These are phyloP conservation scores for Sapajus apella DNA, from an alignment of 2,113 vertebrate genomes.

Conservation along the genomic window DNA sequence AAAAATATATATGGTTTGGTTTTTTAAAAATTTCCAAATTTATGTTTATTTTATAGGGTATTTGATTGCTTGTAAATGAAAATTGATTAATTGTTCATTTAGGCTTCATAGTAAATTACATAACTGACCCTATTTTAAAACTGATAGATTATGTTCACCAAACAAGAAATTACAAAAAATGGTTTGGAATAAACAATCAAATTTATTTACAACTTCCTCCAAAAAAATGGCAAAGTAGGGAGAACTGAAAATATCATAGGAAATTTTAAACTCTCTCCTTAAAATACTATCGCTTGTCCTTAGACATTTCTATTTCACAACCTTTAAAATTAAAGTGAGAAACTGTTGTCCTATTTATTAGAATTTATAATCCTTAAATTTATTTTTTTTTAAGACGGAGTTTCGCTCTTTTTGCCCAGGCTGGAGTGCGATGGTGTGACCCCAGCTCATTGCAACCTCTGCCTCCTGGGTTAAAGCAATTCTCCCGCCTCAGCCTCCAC, in stretches of 20 bases:
- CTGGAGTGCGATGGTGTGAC: too few relatives aligned
- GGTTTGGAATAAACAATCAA: neutral
- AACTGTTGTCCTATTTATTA: neutral
- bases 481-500: too few relatives aligned
- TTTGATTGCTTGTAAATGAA: neutral
- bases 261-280: neutral
- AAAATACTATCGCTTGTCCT: neutral
- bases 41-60: neutral
- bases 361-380: constrained; percentile 38
- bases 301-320: constrained; percentile 7
- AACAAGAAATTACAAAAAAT: neutral
- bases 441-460: too few relatives aligned
- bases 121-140: constrained; percentile 15
- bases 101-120: neutral
- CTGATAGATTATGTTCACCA: neutral
- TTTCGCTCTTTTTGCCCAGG: too few relatives aligned
- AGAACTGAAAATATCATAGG: constrained; percentile 5
- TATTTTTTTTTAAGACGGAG: neutral
- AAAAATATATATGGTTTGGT: neutral
- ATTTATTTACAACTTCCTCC: neutral
- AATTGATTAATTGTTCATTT: constrained; percentile 16
- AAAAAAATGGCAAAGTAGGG: neutral
- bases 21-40: neutral
- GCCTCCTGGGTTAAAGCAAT: too few relatives aligned
- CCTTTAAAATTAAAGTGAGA: constrained; percentile 33